Base-by-base conservation (phyloP, 2,797 vertebrate species). In the Mormyrus proboscirostris region DNA sequence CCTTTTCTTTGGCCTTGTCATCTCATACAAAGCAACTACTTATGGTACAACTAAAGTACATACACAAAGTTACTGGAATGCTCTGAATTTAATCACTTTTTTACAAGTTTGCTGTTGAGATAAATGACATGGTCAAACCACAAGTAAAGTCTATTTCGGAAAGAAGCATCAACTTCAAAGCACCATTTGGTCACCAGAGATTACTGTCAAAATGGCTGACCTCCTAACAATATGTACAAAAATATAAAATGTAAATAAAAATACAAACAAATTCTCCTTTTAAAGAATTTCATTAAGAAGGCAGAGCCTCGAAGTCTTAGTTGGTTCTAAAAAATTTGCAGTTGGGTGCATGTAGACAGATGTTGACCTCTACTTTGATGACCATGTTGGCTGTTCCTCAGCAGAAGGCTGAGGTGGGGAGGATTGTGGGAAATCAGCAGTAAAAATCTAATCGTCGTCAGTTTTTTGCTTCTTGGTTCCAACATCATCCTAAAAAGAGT, bases 241-340 rank as follows among this genome's bases (percentile, higher is more conserved):
- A 99, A 98, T 98, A 98, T 97, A 98, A 98, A 98, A 98, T 97
- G 97, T 98, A 98, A 99, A 99, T 97, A 97, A 99, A 99, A 98
- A 98, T 98, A 98, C 97, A 98, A 98, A 98, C 97, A 96, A 98
- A 97, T 97, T 97, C 95, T 97, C 95, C 96, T 97, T 97, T 95
- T 96, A 97, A 97, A 97, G 95, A 96, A 96, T 97, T 96, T 97
- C 96, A 95, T 96, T 95, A 96, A 96, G 96, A 96, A 96, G 96
- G 95, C 95, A 96, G 95, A 96, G 96, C 96, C 95, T 95, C 95
- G 95, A 96, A 96, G 95, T 96, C 96, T 96, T 94, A 94, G 94
- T 94, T 94, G 93, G 91, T 94, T 94, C 94, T 95, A 94, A 93
- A 95, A 95, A 95, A 93, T 94, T 93, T 94, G 93, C 92, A 93